phyloP scores from a whole-genome alignment of 2,113 vertebrate species.

The Gnathonemus longibarbis region DNA sequence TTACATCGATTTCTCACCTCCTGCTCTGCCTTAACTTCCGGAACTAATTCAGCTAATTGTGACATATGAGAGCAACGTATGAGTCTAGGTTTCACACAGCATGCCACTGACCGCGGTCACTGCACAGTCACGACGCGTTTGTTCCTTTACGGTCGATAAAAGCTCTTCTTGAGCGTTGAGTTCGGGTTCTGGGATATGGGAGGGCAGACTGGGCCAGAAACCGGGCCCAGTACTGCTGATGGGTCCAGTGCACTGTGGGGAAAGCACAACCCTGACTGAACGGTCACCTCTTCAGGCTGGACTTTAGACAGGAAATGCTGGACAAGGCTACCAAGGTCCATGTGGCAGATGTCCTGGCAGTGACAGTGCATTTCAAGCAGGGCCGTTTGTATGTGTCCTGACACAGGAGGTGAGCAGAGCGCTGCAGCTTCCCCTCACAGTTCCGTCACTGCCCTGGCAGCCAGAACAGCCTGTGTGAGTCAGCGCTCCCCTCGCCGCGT shows the following conservation, averaged over 20 bases:
- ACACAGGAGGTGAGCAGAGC: background rate
- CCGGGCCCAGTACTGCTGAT: background rate
- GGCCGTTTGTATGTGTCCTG: background rate
- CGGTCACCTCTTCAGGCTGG: background rate
- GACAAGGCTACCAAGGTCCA: background rate
- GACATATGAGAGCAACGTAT: background rate
- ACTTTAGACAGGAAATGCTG: background rate
- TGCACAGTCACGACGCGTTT: background rate
- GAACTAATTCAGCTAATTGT: slow-evolving; percentile 4
- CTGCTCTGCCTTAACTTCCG: background rate
- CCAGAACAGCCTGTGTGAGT: slow-evolving; percentile 2
- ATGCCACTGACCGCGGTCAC: background rate
- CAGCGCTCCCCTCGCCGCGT: background rate
- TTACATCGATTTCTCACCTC: background rate
- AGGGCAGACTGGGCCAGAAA: background rate
- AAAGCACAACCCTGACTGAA: background rate
- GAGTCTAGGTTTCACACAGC: background rate
- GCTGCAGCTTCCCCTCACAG: background rate
- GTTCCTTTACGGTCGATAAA: background rate
- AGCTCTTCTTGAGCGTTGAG: background rate
- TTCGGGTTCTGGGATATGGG: background rate
- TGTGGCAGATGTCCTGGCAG: background rate
- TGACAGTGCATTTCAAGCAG: background rate
- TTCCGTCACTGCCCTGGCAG: background rate
- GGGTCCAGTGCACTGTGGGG: background rate